These are phyloP conservation scores for Nudaria mundana DNA, from an alignment of 2,888 invertebrate species.

Conservation along the genomic window DNA sequence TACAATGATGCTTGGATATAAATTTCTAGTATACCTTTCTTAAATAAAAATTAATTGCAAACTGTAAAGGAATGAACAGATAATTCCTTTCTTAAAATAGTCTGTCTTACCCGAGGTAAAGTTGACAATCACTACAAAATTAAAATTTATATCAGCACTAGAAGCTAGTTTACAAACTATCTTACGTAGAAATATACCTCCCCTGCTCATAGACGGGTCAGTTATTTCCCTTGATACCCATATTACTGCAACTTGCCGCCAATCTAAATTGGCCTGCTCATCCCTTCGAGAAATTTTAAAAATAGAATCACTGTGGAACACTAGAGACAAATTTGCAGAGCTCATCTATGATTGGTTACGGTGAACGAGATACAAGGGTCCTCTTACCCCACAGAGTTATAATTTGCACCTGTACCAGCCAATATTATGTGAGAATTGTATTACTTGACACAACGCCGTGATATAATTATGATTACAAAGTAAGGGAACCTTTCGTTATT, in stretches of 20 bases:
- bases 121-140: conserved; percentile 12
- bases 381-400: conserved; percentile 59
- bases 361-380: conserved; percentile 56
- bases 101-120: neutral
- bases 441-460: conserved; percentile 44
- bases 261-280: conserved; percentile 50
- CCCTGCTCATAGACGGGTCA: conserved; percentile 50
- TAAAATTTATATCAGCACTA: conserved; percentile 39
- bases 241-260: conserved; percentile 64
- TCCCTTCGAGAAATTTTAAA: conserved; percentile 28
- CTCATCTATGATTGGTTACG: conserved; percentile 45
- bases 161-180: conserved; percentile 41
- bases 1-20: too few relatives aligned
- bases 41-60: too few relatives aligned
- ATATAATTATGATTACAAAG: conserved; percentile 6
- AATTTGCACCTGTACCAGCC: conserved; percentile 73
- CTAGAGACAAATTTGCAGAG: conserved; percentile 40
- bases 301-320: conserved; percentile 2
- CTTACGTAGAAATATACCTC: conserved; percentile 48
- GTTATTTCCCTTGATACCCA: conserved; percentile 73
- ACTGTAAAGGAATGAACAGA: too few relatives aligned
- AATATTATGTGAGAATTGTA: conserved; percentile 72
- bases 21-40: too few relatives aligned
- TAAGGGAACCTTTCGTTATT: neutral
- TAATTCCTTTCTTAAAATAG: too few relatives aligned